Evolutionary conservation across 2,888 invertebrate genomes (phyloP).

Genomic region (Odontocolon sp.): DNA sequence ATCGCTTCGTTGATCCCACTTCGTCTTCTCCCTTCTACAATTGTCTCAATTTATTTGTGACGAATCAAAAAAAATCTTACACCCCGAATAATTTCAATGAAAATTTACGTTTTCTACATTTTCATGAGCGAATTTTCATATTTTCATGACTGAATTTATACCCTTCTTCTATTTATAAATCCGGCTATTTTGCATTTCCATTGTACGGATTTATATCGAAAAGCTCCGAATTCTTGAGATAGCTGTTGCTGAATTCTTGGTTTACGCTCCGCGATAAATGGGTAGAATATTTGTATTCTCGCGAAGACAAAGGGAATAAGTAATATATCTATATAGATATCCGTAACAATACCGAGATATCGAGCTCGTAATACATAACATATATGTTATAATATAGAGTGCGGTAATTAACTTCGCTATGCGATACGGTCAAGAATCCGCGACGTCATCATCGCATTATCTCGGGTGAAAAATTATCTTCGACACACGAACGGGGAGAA

Average conservation of each 20-base stretch:
- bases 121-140: no score
- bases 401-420: background rate
- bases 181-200: background rate
- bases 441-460: background rate
- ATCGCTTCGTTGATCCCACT: background rate
- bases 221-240: background rate
- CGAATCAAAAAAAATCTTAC: no score
- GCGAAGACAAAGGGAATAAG: background rate
- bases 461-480: conserved; percentile 1
- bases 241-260: conserved; percentile 20
- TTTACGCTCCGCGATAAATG: background rate
- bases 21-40: background rate
- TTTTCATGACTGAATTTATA: no score
- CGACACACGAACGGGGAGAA: background rate
- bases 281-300: background rate
- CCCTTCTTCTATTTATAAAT: background rate
- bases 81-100: no score
- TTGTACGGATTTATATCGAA: conserved; percentile 24
- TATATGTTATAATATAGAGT: background rate
- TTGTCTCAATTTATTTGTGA: no score
- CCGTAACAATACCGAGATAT: conserved; percentile 11
- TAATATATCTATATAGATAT: background rate
- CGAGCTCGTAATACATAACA: background rate
- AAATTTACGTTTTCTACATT: no score
- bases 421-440: background rate